Evolutionary conservation across 2,113 vertebrate genomes (phyloP).

Genomic region (Microcebus lehilahytsara): DNA sequence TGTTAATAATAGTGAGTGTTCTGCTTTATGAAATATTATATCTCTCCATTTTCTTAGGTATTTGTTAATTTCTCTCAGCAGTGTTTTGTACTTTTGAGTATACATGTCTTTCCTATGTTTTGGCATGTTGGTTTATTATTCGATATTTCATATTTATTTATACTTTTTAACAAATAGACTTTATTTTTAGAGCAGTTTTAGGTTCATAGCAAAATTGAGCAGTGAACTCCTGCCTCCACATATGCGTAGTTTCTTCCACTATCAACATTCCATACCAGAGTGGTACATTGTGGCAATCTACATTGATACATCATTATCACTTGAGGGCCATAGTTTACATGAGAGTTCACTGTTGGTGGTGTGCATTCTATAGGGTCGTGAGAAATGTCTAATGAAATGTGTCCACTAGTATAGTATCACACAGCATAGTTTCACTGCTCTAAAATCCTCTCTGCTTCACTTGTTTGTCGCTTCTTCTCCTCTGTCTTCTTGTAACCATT

Average conservation of each 20-base stretch:
- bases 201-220: background rate
- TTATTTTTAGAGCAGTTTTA: background rate
- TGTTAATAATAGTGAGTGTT: background rate
- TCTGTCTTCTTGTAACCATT: too few species aligned
- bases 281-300: fast-evolving
- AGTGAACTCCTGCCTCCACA: too few species aligned
- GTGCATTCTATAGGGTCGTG: background rate
- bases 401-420: background rate
- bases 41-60: background rate
- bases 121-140: background rate
- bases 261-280: too few species aligned
- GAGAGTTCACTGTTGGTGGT: background rate
- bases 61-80: background rate
- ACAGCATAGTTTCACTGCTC: background rate
- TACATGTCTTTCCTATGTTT: background rate
- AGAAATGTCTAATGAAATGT: background rate
- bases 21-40: background rate
- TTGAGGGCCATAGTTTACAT: too few species aligned
- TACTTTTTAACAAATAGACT: background rate
- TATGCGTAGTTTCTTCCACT: too few species aligned
- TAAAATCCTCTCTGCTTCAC: background rate
- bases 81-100: background rate
- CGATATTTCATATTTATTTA: background rate
- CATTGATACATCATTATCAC: background rate
- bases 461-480: background rate